Evolutionary conservation across 2,888 invertebrate genomes (phyloP).

Genomic region (Cheilosia scutellata): DNA sequence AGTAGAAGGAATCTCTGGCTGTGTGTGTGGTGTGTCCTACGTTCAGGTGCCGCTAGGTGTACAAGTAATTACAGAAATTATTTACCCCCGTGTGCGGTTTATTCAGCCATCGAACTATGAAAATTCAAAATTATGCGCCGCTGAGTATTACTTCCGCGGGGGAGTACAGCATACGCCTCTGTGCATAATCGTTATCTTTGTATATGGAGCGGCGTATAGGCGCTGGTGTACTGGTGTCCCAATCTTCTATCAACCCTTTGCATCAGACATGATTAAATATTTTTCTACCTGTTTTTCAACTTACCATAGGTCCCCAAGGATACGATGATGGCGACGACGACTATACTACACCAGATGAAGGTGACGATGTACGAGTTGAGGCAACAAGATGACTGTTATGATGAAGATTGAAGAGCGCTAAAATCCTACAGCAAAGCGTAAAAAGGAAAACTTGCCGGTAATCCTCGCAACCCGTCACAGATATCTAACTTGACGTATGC

Average conservation of each 20-base stretch:
- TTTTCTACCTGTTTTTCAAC: constrained; percentile 24
- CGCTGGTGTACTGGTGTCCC: constrained; percentile 10
- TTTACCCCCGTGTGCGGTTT: constrained; percentile 62
- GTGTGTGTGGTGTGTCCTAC: constrained; percentile 10
- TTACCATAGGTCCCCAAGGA: constrained; percentile 35
- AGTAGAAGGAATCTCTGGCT: constrained; percentile 1
- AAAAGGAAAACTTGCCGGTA: constrained; percentile 7
- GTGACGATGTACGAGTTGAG: constrained; percentile 28
- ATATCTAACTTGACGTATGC: neutral
- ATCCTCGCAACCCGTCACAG: constrained; percentile 24
- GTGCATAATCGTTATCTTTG: constrained; percentile 54
- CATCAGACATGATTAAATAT: constrained; percentile 29
- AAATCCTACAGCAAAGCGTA: constrained; percentile 22
- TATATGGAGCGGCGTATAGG: neutral
- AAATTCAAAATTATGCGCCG: constrained; percentile 66
- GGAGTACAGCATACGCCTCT: constrained; percentile 46
- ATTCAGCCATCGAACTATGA: constrained; percentile 68
- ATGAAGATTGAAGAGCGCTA: constrained; percentile 15
- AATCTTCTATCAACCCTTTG: constrained; percentile 30
- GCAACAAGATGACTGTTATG: constrained; percentile 25
- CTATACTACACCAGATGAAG: neutral
- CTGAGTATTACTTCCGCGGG: constrained; percentile 48
- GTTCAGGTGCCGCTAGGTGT: constrained; percentile 60
- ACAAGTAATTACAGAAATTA: constrained; percentile 73
- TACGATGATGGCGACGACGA: constrained; percentile 9